Evolutionary conservation across 2,888 invertebrate species (phyloP).

Genomic region (Nomada lathburiana): DNA sequence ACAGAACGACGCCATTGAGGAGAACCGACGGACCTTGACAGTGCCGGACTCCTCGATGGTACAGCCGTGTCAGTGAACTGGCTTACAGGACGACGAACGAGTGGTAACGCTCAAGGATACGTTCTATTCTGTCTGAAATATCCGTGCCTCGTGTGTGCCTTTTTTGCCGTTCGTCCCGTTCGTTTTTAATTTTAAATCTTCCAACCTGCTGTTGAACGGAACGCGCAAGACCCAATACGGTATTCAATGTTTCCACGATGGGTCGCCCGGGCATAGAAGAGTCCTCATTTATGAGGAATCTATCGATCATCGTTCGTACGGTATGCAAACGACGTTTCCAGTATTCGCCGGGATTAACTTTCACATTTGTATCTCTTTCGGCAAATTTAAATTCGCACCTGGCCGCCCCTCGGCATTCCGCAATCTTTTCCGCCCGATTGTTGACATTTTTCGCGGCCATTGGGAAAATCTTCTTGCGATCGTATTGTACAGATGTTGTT

Average conservation of each 20-base stretch:
- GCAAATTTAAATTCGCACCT: too few relatives aligned
- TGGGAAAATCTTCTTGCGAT: neutral
- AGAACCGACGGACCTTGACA: constrained; percentile 81
- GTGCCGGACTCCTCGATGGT: constrained; percentile 72
- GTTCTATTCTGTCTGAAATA: constrained; percentile 39
- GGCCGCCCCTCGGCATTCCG: too few relatives aligned
- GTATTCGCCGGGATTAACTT: too few relatives aligned
- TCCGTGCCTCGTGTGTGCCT: constrained; percentile 5
- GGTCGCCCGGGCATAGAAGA: too few relatives aligned
- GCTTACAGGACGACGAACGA: constrained; percentile 65
- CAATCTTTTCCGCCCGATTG: too few relatives aligned
- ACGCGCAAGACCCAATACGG: neutral
- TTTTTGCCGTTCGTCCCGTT: neutral
- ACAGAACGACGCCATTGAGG: constrained; percentile 76
- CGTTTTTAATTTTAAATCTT: neutral
- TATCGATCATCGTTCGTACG: too few relatives aligned
- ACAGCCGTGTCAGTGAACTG: constrained; percentile 78
- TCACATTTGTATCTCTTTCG: too few relatives aligned
- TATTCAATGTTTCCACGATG: neutral
- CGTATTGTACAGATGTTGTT: neutral
- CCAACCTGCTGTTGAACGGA: neutral
- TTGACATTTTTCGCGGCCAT: constrained; percentile 25
- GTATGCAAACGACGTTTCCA: too few relatives aligned
- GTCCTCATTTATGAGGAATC: too few relatives aligned
- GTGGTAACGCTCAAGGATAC: constrained; percentile 72